Conservation (phyloP, 1,140 invertebrate genomes). For the Pseudomyrmex gracilis region DNA sequence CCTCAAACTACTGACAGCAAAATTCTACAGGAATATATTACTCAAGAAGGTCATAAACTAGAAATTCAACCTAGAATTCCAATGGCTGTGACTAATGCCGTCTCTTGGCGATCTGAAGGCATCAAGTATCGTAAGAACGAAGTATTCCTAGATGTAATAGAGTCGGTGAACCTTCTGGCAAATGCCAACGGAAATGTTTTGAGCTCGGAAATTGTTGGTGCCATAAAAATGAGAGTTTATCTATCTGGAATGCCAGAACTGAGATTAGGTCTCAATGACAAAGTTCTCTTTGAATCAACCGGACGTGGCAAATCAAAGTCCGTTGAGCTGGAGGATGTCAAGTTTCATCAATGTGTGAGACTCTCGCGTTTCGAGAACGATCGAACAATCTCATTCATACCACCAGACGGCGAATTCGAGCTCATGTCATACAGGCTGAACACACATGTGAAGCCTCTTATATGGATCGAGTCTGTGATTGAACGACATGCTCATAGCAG, state of each 20-base stretch:
- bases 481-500: constrained; percentile 99
- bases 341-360: constrained; percentile 99
- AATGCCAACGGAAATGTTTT: constrained; percentile 99
- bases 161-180: constrained; percentile 98
- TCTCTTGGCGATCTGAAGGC: constrained; percentile 99
- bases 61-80: constrained; percentile 98
- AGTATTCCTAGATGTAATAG: constrained; percentile 99
- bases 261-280: constrained; percentile 99
- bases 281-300: constrained; percentile 99
- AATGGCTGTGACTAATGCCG: constrained; percentile 99
- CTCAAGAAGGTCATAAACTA: constrained; percentile 99
- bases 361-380: constrained; percentile 99
- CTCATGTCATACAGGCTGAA: constrained; percentile 99
- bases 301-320: constrained; percentile 99
- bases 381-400: constrained; percentile 99
- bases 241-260: constrained; percentile 99
- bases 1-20: constrained; percentile 99
- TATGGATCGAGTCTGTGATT: constrained; percentile 99
- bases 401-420: constrained; percentile 99
- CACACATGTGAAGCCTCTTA: constrained; percentile 98
- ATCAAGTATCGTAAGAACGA: constrained; percentile 99
- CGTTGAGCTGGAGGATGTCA: constrained; percentile 99
- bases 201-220: constrained; percentile 99
- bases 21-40: constrained; percentile 99
- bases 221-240: constrained; percentile 99